Evolutionary conservation across 1,140 invertebrate species (phyloP).

Genomic region (Neotoxoptera formosana): DNA sequence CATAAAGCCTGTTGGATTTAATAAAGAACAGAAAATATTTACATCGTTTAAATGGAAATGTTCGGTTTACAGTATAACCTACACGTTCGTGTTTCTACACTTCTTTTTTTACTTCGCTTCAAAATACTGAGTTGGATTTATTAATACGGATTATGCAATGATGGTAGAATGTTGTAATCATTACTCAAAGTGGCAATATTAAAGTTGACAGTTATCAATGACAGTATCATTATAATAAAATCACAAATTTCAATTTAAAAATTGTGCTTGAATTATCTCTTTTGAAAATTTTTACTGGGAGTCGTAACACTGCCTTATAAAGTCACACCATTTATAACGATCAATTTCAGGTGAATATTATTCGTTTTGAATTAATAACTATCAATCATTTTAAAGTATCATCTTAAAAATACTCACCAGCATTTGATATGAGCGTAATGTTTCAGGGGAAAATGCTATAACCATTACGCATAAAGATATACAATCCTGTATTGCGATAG

Average conservation of each 20-base stretch:
- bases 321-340: neutral
- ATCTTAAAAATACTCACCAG: constrained; percentile 70
- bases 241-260: neutral
- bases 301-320: neutral
- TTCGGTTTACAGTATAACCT: too few relatives aligned
- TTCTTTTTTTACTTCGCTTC: too few relatives aligned
- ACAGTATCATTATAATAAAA: neutral
- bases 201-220: neutral
- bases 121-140: neutral
- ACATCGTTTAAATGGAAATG: too few relatives aligned
- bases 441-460: constrained; percentile 96
- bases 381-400: neutral
- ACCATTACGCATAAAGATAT: constrained; percentile 97
- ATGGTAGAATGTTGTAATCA: neutral
- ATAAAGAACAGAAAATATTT: too few relatives aligned
- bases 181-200: neutral
- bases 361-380: neutral
- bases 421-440: constrained; percentile 96
- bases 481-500: constrained; percentile 91
- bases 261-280: neutral
- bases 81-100: too few relatives aligned
- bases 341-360: neutral
- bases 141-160: neutral
- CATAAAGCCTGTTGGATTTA: too few relatives aligned
- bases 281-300: neutral